Base-by-base conservation (phyloP, 1,140 invertebrate species). In the Orussus abietinus region DNA sequence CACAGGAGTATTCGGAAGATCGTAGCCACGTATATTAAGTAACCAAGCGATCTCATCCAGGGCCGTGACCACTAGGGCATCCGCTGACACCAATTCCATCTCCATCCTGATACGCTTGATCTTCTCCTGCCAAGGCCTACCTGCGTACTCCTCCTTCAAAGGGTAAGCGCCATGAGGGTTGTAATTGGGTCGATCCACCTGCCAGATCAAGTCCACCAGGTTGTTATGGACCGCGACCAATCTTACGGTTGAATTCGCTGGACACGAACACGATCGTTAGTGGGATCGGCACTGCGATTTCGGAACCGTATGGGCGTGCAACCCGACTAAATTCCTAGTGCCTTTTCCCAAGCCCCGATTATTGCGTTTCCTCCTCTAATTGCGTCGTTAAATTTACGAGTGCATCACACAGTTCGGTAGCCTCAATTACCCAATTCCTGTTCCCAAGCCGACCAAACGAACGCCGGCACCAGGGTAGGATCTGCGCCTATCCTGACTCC, bases 31-130 rank as follows among this genome's bases (percentile, higher is more conserved):
- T n/a, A 99, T 81, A 65, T 98, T 99, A 11, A 98, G 77, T 4
- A 98, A 67, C 89, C 94, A 96, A 1, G 92, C 90, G 11, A 95
- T 86, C 69, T 96, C 92, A 56, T 96, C 92, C 21, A 97, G 65
- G 2, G 90, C 85, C 0, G 92, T 93, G 1, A 96, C 75, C 5
- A 96, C 76, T 64, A 95, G 79, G 0, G 87, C 84, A 54, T 90
- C 84, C 3, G 81, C 86, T 4, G 76, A 78, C 18, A 79, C 62
- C 1, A 79, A 64, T 15, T 76, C 73, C 56, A 96, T 75, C 48
- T 85, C 78, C 18, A 75, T 62, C 5, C 90, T 70, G 2, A 92
- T 72, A 21, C 80, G 74, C 10, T 66, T 60, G 1, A 94, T 73
- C 69, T 94, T 94, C 5, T 80, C 76, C 30, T 80, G 77, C 84